phyloP scores from a whole-genome alignment of 2,888 invertebrate genomes.

The Lepidochrysops patricia region DNA sequence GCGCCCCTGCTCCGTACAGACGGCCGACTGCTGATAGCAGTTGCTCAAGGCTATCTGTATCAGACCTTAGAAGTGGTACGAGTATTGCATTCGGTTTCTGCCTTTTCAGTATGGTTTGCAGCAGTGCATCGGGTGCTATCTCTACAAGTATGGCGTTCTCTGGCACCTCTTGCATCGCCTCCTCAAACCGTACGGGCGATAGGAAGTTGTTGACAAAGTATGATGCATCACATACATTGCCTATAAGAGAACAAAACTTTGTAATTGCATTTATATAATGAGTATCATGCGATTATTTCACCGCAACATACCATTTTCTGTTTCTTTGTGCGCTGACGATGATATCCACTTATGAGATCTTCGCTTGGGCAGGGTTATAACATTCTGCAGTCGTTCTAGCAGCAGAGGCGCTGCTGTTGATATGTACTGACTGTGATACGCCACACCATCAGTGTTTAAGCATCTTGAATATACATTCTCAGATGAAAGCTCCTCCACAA shows the following conservation, averaged over 20 bases:
- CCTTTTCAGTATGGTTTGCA: constrained; percentile 94
- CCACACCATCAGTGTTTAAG: not conserved
- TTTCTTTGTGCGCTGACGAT: not conserved
- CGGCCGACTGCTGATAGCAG: constrained; percentile 84
- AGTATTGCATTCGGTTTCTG: constrained; percentile 84
- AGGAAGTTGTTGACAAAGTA: constrained; percentile 13
- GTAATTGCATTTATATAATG: too few species aligned
- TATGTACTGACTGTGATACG: constrained; percentile 3
- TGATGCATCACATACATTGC: not conserved
- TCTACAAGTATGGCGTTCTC: constrained; percentile 72
- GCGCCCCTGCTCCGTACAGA: constrained; percentile 85
- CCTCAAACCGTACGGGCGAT: constrained; percentile 4
- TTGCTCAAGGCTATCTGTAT: constrained; percentile 84
- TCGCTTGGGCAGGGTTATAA: not conserved
- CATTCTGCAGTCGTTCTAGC: not conserved
- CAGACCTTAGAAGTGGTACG: constrained; percentile 89
- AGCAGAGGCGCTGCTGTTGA: not conserved
- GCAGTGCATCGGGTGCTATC: constrained; percentile 95
- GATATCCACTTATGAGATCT: constrained; percentile 9
- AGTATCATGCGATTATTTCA: too few species aligned
- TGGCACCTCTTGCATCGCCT: not conserved
- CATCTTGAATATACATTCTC: not conserved
- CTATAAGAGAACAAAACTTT: not conserved
- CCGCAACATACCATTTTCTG: not conserved
- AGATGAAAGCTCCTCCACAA: not conserved